Evolutionary conservation across 2,888 invertebrate species (phyloP), one percentile per base, ranked within the genome.

Genomic region (Perdita meconis): DNA sequence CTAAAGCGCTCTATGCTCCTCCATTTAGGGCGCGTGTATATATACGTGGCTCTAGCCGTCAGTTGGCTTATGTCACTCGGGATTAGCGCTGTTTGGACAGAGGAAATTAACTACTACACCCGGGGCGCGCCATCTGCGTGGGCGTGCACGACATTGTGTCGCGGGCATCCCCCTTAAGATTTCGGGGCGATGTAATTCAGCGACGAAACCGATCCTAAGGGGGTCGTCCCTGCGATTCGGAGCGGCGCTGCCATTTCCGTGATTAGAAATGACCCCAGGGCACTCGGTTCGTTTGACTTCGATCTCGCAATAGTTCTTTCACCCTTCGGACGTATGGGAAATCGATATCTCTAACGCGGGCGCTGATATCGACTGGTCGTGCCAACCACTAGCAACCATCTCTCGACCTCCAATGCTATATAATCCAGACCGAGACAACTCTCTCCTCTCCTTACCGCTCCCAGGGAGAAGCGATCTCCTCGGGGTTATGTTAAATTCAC

Each of bases 31-130:
- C 77, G 64, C 19, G 44, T 47, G 12, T 47, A 47, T 75, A 75
- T 77, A 78, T 67, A 78, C 78, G 76, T 66, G 51, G 65, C 74
- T 82, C 78, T 73, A 64, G 78, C 81, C 89, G 90, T 91, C 90
- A 88, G 90, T 91, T 90, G 90, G 90, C 90, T 91, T 90, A 88
- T 91, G 91, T 91, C 91, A 89, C 90, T 86, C 89, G 89, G 89
- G 90, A 92, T 92, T 91, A 91, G 89, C 84, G 87, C 89, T 92
- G 91, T 92, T 92, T 92, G 91, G 90, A 91, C 90, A 90, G 90
- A 90, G 91, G 89, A 92, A 92, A 92, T 92, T 92, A 92, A 91
- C 91, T 90, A 87, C 91, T 86, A 87, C 87, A 85, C 80, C 79
- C 86, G 78, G 82, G 81, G 84, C 81, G 84, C 79, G 81, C 88